Evolutionary conservation across 2,797 vertebrate species (phyloP), one percentile per base, ranked within the genome.

Genomic region (Syndactyla subalaris): DNA sequence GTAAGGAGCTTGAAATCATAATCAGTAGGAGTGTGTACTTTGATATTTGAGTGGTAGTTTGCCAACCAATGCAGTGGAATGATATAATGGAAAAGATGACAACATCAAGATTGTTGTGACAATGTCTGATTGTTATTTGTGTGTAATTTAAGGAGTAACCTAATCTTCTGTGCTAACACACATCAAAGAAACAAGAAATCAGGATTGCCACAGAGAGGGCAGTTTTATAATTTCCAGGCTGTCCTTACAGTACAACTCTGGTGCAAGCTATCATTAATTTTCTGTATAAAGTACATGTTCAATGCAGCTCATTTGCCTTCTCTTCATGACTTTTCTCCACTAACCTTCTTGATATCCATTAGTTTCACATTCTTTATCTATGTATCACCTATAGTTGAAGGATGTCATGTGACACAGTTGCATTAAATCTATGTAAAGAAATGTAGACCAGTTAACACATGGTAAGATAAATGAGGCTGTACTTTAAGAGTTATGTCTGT

Each of bases 121-220:
- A 85, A 59, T 22, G 67, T 79, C 92, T 95, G 95, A 94, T 92
- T 89, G 71, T 71, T 95, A 71, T 89, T 95, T 95, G 71, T 65
- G 63, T 68, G 84, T 68, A 92, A 94, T 68, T 77, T 80, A 80
- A 95, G 88, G 88, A 89, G 94, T 92, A 95, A 95, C 80, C 59
- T 68, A 49, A 97, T 92, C 90, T 88, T 62, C 92, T 74, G 32
- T 91, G 59, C 88, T 85, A 39, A 27, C 86, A 65, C 41, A 92
- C 93, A 93, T 95, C 90, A 95, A 91, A 97, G 81, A 67, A 76
- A 46, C 58, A 58, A 74, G 78, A 80, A 74, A 74, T 34, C n/a
- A 15, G 80, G 32, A 65, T 82, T 88, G 57, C 77, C 78, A 79
- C 76, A 85, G 74, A 86, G 63, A 91, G 62, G 62, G 80, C 48